Conservation (phyloP, 2,113 vertebrate genomes). For the Zeus faber region DNA sequence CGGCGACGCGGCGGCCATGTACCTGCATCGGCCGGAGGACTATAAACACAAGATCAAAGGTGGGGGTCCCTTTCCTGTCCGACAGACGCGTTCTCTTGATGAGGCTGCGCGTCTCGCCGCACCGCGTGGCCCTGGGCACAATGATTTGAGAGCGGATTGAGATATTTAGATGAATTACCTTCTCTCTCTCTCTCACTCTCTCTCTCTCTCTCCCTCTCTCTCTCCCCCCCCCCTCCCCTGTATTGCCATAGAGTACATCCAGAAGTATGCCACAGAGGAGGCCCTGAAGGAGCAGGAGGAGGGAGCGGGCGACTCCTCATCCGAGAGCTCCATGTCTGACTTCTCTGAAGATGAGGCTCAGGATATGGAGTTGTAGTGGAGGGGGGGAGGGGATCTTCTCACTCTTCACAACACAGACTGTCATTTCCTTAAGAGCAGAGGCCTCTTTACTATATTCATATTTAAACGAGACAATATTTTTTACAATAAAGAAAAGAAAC, state of each 20-base stretch:
- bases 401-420: conserved; percentile 78
- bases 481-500: conserved; percentile 50
- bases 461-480: conserved; percentile 98
- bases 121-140: too few relatives aligned
- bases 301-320: conserved; percentile 92
- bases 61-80: too few relatives aligned
- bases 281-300: conserved; percentile 98
- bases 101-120: too few relatives aligned
- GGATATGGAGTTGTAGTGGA: conserved; percentile 99
- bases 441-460: conserved; percentile 99
- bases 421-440: conserved; percentile 93
- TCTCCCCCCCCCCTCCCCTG: too few relatives aligned
- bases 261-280: conserved; percentile 98
- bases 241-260: conserved; percentile 95
- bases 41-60: conserved; percentile 99
- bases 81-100: too few relatives aligned
- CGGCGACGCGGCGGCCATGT: conserved; percentile 97
- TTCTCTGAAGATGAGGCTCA: conserved; percentile 99
- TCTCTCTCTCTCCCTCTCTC: too few relatives aligned
- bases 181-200: too few relatives aligned
- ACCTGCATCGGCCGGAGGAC: conserved; percentile 96
- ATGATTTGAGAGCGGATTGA: too few relatives aligned
- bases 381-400: conserved; percentile 39
- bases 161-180: not conserved
- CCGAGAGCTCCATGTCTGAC: conserved; percentile 99